phyloP scores from a whole-genome alignment of 2,888 invertebrate genomes.

The Phyllotreta cruciferae region DNA sequence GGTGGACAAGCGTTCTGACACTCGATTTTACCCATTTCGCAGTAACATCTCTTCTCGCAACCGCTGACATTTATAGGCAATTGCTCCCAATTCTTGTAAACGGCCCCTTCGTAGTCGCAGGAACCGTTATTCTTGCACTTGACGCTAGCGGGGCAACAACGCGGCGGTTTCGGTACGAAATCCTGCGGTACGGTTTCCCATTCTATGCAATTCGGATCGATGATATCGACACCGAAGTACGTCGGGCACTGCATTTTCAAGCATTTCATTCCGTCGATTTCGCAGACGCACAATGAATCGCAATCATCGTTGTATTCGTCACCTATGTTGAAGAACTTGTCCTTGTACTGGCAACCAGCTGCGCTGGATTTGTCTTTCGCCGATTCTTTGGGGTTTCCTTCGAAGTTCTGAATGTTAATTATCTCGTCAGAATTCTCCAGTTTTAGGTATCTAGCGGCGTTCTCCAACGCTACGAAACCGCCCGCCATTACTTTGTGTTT shows the following conservation, averaged over 20 bases:
- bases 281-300: constrained; percentile 79
- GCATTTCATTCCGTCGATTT: constrained; percentile 74
- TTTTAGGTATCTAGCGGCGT: constrained; percentile 51
- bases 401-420: constrained; percentile 47
- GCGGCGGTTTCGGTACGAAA: constrained; percentile 74
- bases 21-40: constrained; percentile 85
- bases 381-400: constrained; percentile 32
- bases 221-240: constrained; percentile 82
- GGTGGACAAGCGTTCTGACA: constrained; percentile 84
- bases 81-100: constrained; percentile 80
- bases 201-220: constrained; percentile 82
- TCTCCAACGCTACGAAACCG: constrained; percentile 50
- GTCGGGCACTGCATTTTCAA: constrained; percentile 83
- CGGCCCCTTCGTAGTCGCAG: constrained; percentile 73
- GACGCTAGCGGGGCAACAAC: constrained; percentile 82
- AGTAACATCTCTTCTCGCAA: constrained; percentile 86
- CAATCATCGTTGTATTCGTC: constrained; percentile 86
- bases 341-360: constrained; percentile 55
- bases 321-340: constrained; percentile 59
- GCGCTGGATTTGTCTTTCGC: constrained; percentile 37
- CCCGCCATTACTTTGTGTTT: constrained; percentile 57
- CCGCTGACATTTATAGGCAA: constrained; percentile 82
- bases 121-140: constrained; percentile 83
- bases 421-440: constrained; percentile 55
- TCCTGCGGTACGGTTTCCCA: constrained; percentile 84